Evolutionary conservation across 2,113 vertebrate genomes (phyloP), one percentile per base, ranked within the genome.

Genomic region (Rhodinocichla rosea): DNA sequence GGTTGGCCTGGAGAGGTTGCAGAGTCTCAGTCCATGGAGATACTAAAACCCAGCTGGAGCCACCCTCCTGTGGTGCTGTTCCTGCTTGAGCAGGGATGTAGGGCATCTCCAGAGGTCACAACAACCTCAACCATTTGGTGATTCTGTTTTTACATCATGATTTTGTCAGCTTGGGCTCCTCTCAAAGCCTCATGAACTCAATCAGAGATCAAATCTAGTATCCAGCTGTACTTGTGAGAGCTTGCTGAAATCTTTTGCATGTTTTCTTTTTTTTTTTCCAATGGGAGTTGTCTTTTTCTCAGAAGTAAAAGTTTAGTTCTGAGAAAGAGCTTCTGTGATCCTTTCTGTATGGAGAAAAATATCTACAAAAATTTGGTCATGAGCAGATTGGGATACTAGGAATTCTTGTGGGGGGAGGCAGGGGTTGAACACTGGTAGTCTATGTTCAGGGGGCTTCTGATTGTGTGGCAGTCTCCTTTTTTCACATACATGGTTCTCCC

Each of bases 1-100:
- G 12, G 2, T 18, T 89, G 57, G 10, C 33, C n/a, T 45, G 56
- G 39, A 42, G 44, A 45, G 7, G 23, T 5, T 64, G 35, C 13
- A 17, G 26, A n/a, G 35, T 22, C 15, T 69, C 1, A 1, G 1
- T 42, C 40, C 39, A 2, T 28, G 33, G 15, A 59, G 33, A 35
- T 33, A 22, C 0, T 79, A 24, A 53, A 82, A 67, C 14, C 7
- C 57, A 53, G 1, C 8, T 35, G 67, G 57, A 49, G 8, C 9
- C 15, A 7, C 16, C 12, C 28, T n/a, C 14, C 15, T 30, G 52
- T 30, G 45, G 4, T 49, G 56, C 52, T 83, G 15, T 2, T 75
- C 45, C 55, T 83, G 9, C 33, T 32, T 37, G 47, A 62, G 52
- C 45, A 53, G 40, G 28, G 4, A 0, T 45, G 6, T 28, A 45